These are phyloP conservation scores for Motacilla alba DNA, from an alignment of 2,113 vertebrate species.

Conservation along the genomic window DNA sequence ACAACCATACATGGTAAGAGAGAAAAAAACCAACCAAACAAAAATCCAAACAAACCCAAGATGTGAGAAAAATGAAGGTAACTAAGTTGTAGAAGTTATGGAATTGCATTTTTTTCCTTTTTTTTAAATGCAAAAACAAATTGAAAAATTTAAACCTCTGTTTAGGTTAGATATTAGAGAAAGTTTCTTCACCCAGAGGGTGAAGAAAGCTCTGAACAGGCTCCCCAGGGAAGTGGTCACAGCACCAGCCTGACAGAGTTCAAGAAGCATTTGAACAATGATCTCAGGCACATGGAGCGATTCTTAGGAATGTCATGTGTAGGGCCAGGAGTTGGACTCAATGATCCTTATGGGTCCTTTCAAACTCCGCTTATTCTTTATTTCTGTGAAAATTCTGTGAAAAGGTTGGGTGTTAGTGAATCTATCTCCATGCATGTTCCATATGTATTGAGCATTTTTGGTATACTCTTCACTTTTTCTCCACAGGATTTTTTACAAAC, in stretches of 20 bases:
- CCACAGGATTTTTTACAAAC: constrained; percentile 69
- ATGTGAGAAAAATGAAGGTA: neutral
- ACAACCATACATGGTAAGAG: constrained; percentile 68
- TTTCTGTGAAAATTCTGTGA: neutral
- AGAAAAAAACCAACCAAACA: neutral
- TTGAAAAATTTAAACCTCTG: neutral
- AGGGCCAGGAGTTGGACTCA: neutral
- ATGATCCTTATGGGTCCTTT: neutral
- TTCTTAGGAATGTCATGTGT: neutral
- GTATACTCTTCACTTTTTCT: neutral
- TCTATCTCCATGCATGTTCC: neutral
- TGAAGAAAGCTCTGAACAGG: neutral
- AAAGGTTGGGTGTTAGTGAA: neutral
- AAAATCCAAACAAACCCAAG: neutral
- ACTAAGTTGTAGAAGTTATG: neutral
- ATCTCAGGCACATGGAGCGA: neutral
- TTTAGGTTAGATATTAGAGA: neutral
- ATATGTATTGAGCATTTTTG: neutral
- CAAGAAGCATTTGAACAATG: neutral
- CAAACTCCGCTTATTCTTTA: neutral
- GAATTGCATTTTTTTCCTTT: neutral
- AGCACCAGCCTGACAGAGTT: neutral
- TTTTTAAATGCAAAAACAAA: neutral
- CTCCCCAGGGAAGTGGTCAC: neutral
- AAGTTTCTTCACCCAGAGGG: neutral